A percentile compares a stretch with the other conserved stretches of the same genome.
Evolutionary conservation across 2,113 vertebrate species (phyloP).

Genomic region (Tyrannus savana): DNA sequence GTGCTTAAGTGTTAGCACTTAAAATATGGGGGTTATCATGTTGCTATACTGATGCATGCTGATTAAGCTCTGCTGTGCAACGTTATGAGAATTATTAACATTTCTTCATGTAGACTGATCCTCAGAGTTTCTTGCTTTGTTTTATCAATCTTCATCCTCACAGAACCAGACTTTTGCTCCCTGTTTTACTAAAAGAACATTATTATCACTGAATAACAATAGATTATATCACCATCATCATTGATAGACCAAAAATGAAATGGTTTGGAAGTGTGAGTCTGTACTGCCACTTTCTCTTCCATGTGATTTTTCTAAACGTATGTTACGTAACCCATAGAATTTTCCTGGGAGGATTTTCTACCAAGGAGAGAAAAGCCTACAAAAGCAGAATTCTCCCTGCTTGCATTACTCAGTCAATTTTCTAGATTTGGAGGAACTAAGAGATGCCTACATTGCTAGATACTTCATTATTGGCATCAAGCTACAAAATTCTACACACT

Average conservation of each 20-base stretch:
- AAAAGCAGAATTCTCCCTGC: neutral
- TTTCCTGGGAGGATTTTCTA: neutral
- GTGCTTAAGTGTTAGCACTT: neutral
- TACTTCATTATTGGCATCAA: neutral
- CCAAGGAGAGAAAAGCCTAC: neutral
- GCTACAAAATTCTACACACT: neutral
- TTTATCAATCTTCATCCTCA: neutral
- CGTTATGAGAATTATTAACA: neutral
- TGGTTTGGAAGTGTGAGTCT: neutral
- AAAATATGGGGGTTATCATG: rapidly evolving
- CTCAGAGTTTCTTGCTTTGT: neutral
- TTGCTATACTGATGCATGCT: neutral
- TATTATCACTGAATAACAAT: neutral
- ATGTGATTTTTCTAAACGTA: neutral
- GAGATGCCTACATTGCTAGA: neutral
- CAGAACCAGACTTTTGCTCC: neutral
- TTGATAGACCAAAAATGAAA: neutral
- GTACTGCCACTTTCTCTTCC: neutral
- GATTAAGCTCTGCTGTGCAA: neutral
- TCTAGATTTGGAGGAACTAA: neutral
- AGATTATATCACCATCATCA: neutral
- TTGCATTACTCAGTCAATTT: neutral
- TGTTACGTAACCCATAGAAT: neutral
- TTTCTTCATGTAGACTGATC: neutral
- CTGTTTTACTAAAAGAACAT: neutral